Percentiles rank a stretch among this genome's conserved stretches.
phyloP scores from a whole-genome alignment of 2,797 vertebrate species.

The Spea hammondii region DNA sequence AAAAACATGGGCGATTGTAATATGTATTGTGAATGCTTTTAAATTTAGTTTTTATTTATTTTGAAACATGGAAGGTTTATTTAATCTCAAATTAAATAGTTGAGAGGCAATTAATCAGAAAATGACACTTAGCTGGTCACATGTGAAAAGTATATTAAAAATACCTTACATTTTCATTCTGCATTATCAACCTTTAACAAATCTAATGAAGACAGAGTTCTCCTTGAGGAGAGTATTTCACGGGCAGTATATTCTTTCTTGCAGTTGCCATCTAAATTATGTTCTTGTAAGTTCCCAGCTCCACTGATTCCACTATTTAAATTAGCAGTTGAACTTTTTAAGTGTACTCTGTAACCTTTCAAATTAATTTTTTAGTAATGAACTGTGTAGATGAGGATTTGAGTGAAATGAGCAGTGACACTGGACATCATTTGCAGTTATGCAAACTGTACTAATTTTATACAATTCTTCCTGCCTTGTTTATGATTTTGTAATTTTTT shows the following conservation, averaged over 20 bases:
- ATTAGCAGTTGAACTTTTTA: constrained; percentile 48
- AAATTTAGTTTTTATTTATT: neutral
- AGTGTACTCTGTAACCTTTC: constrained; percentile 38
- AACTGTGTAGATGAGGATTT: neutral
- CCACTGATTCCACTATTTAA: constrained; percentile 43
- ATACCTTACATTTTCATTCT: constrained; percentile 41
- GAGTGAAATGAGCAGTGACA: neutral
- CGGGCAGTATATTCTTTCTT: constrained; percentile 38
- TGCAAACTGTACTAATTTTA: neutral
- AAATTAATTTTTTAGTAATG: constrained; percentile 26
- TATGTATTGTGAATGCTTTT: too few relatives aligned
- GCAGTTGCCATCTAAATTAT: constrained; percentile 35
- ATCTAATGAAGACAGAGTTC: constrained; percentile 43
- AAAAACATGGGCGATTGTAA: too few relatives aligned
- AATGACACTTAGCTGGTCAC: constrained; percentile 32
- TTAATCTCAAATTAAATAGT: constrained; percentile 12
- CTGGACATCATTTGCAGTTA: neutral
- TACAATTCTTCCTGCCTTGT: neutral
- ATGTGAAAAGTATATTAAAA: constrained; percentile 41
- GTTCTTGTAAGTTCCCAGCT: constrained; percentile 23
- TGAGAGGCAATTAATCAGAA: constrained; percentile 16
- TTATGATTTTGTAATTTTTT: neutral
- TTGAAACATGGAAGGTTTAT: neutral
- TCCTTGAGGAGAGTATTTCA: constrained; percentile 39
- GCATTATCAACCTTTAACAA: constrained; percentile 31